Base-by-base conservation (phyloP, 2,888 invertebrate genomes). In the Steinernema hermaphroditum region DNA sequence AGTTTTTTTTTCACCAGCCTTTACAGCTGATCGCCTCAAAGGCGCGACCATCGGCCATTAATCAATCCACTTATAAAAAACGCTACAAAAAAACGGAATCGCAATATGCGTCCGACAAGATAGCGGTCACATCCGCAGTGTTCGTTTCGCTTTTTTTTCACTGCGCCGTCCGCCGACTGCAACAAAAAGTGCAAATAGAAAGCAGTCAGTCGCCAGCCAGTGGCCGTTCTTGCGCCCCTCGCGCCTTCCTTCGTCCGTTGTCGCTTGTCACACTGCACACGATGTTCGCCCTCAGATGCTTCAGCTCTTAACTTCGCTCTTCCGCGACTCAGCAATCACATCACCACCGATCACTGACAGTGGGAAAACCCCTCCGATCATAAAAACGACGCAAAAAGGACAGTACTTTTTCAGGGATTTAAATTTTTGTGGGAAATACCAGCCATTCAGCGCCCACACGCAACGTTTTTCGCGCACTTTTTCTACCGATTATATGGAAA, bases 321-420 rank as follows among this genome's bases (percentile, higher is more conserved):
- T 1, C 50, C 22, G 12, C 50, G 24, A 37, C 50, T 12, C 50
- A n/a, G 41, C 16, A 16, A 19, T 22, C 22, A 24, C 50, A 24
- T 24, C 6, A 50, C 50, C 50, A 12, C 50, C 24, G 50, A 24
- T 50, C 50, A 24, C 50, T 24, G 50, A 12, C 50, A 37, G 4
- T 37, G 37, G 37, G 37, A 37, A 37, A 37, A 4, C 37, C 37
- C 37, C 12, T 37, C 37, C 37, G 37, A 12, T 12, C 6, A 37
- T 4, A 37, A 37, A 12, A 37, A 37, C 37, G 22, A 12, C 50
- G 50, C n/a, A 50, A 50, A 50, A 50, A 50, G 22, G n/a, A 50
- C 50, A 19, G 62, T 62, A 19, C 46, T 62, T 34, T 62, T 34
- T 62, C 62, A 62, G 62, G 62, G 62, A 62, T 62, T 62, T 32